Conservation (phyloP, 2,113 vertebrate species). For the Gobius niger region DNA sequence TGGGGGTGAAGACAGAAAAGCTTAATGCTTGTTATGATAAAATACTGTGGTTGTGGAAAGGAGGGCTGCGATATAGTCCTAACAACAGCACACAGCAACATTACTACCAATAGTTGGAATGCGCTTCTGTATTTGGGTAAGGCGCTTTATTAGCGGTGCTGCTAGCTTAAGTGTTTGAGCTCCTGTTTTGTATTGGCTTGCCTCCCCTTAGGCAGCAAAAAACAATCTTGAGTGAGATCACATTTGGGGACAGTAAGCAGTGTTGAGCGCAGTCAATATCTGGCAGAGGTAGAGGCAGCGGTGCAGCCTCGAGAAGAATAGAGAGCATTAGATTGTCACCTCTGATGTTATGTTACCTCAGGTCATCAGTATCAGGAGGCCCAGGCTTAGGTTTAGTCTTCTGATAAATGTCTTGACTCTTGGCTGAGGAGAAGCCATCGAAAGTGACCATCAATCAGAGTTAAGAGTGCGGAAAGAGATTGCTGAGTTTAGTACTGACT, state of each 20-base stretch:
- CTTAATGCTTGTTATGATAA: too few relatives aligned
- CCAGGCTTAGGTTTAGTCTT: constrained; percentile 31
- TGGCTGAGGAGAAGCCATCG: neutral
- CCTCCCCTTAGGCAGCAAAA: constrained; percentile 54
- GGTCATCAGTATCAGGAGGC: constrained; percentile 41
- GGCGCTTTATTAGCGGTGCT: constrained; percentile 1
- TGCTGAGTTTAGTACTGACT: too few relatives aligned
- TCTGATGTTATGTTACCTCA: constrained; percentile 47
- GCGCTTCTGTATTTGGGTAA: neutral
- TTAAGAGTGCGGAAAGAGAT: too few relatives aligned
- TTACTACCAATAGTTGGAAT: neutral
- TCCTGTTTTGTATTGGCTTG: constrained; percentile 28
- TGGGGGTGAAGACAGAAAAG: too few relatives aligned
- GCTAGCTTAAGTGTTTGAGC: constrained; percentile 38
- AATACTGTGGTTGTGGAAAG: too few relatives aligned
- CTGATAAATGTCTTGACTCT: constrained; percentile 4
- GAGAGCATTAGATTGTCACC: constrained; percentile 58
- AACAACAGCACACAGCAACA: too few relatives aligned
- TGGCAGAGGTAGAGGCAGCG: constrained; percentile 59
- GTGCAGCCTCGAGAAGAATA: constrained; percentile 48
- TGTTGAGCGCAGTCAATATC: constrained; percentile 67
- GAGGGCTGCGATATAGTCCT: too few relatives aligned
- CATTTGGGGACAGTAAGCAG: constrained; percentile 64
- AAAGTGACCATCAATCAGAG: neutral
- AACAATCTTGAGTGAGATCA: constrained; percentile 59